These are phyloP conservation scores for Hirundo rustica DNA, from an alignment of 2,797 vertebrate species.

Conservation along the genomic window DNA sequence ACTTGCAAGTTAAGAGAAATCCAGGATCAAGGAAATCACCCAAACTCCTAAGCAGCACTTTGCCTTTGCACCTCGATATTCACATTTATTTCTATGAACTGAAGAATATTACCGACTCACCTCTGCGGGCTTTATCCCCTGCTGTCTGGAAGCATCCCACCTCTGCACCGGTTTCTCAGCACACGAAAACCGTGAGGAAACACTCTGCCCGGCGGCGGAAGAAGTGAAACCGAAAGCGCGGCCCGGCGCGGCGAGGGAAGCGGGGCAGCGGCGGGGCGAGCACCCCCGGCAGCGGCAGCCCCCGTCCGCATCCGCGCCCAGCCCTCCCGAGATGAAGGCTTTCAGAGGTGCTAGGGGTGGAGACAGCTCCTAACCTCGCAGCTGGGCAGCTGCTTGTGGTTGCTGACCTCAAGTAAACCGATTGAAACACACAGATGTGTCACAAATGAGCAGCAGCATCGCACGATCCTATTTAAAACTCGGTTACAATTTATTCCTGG, in stretches of 20 bases:
- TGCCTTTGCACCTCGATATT: neutral
- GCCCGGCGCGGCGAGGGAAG: fast-evolving
- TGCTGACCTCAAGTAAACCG: neutral
- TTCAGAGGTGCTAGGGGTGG: no score
- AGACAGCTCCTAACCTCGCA: fast-evolving
- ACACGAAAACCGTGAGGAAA: fast-evolving
- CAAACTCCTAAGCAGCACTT: neutral
- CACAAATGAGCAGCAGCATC: no score
- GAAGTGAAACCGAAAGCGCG: neutral
- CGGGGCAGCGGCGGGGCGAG: neutral
- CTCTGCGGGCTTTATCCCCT: neutral
- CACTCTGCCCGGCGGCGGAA: fast-evolving
- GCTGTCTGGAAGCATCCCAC: neutral
- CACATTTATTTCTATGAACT: neutral
- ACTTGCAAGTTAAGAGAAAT: neutral
- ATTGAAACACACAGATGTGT: neutral
- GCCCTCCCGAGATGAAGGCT: fast-evolving
- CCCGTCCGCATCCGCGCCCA: fast-evolving
- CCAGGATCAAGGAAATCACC: neutral
- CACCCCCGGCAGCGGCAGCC: fast-evolving
- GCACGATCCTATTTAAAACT: neutral
- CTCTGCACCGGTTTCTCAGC: neutral
- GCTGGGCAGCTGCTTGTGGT: fast-evolving
- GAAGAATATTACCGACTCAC: neutral
- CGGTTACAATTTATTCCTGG: neutral